Base-by-base conservation (phyloP, 2,113 vertebrate species). In the Vulpes vulpes region DNA sequence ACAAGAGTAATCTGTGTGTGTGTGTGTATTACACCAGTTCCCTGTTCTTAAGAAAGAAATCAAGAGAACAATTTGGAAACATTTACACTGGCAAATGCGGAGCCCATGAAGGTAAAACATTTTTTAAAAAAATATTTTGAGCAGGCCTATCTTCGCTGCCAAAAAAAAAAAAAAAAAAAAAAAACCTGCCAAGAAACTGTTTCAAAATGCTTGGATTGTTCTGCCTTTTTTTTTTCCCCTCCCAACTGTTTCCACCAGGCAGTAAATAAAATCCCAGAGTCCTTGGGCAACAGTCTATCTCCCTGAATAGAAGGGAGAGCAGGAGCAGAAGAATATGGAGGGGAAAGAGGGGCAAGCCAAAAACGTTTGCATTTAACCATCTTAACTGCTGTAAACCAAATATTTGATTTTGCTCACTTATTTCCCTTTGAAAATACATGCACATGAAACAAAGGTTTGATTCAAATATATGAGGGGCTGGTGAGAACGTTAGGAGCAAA, bases 191-290 rank as follows among this genome's bases (percentile, higher is more conserved):
- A 97, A 97, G 94, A 95, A 95, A 97, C 88, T 96, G 93, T 97
- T 97, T 95, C 93, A 98, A 94, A 98, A 97, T 83, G 76, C 76
- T 97, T 94, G 89, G 94, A 96, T 92, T 97, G 80, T 96, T 96
- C 94, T 86, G 49, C 19, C 11, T 64, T 90, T 86, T 64, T 35
- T 78, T 76, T 83, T 59, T 10, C 3, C 32, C 55, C 78, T 78
- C 20, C 38, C 89, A 97, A 94, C 89, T 96, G 67, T 97, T 98
- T 96, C 96, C 94, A 97, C 69, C 84, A 94, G 27, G 94, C 95
- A 93, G 95, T 94, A 97, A 98, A 96, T 95, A 89, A 96, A 96
- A 91, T 55, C 95, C 82, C 67, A 76, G 60, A 57, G 60, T 86
- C 74, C 67, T 73, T 74, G 81, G 67, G 64, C 71, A 76, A 81